These are phyloP conservation scores for Sinelater perroti DNA, from an alignment of 2,888 invertebrate species.

Conservation along the genomic window DNA sequence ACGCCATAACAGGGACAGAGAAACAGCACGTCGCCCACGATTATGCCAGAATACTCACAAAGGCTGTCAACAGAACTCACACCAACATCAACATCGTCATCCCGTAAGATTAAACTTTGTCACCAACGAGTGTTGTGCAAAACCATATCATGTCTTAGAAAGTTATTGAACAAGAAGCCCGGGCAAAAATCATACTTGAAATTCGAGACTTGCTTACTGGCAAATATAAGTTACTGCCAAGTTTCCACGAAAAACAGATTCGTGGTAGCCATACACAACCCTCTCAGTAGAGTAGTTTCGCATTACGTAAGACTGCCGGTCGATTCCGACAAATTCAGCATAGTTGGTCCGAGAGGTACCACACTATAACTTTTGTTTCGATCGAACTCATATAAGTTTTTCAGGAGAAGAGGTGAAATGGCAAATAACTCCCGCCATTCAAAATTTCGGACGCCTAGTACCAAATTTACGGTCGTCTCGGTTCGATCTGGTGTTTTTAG, in stretches of 20 bases:
- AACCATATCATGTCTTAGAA: conserved; percentile 11
- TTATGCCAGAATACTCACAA: conserved; percentile 77
- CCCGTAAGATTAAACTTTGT: conserved; percentile 30
- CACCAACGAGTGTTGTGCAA: too few species aligned
- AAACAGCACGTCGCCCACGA: conserved; percentile 86
- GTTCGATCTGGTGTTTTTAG: conserved; percentile 74
- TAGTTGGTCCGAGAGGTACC: conserved; percentile 29
- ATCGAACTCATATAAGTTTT: neutral
- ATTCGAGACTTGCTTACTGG: conserved; percentile 64
- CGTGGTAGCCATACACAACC: conserved; percentile 70
- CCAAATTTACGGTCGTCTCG: conserved; percentile 15
- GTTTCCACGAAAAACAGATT: conserved; percentile 64
- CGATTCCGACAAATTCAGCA: conserved; percentile 45
- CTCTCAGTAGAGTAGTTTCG: conserved; percentile 64
- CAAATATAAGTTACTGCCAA: conserved; percentile 71
- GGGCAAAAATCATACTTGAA: conserved; percentile 22
- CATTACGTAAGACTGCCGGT: conserved; percentile 66
- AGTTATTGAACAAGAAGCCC: conserved; percentile 12
- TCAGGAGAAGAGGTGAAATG: conserved; percentile 33
- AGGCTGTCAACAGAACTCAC: conserved; percentile 69
- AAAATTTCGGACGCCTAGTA: conserved; percentile 38
- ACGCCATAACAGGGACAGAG: conserved; percentile 86
- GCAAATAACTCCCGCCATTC: conserved; percentile 36
- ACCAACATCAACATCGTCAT: conserved; percentile 8
- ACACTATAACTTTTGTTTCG: neutral